These are phyloP conservation scores for Philonicus albiceps DNA, from an alignment of 2,888 invertebrate species.

Conservation along the genomic window DNA sequence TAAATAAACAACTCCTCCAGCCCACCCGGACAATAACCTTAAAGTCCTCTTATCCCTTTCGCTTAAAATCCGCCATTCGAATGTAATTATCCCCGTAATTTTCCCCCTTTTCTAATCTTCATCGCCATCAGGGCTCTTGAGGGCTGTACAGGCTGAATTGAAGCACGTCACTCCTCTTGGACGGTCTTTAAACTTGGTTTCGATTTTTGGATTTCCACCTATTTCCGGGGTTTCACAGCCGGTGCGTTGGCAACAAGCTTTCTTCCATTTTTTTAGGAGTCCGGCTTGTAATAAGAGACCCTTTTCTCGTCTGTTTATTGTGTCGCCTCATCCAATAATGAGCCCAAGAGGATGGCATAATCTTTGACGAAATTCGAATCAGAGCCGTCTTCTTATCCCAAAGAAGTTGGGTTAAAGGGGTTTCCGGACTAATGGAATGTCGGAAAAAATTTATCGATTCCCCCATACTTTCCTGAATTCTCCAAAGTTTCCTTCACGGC, in stretches of 20 bases:
- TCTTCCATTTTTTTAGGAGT: background rate
- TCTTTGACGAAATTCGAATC: constrained; percentile 17
- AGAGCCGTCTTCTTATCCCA: background rate
- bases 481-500: background rate
- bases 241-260: constrained; percentile 7
- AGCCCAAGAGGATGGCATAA: background rate
- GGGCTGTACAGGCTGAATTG: background rate
- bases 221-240: constrained; percentile 11
- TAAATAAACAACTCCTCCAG: background rate
- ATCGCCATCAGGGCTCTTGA: background rate
- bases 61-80: constrained; percentile 3
- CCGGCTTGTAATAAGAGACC: background rate
- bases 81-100: constrained; percentile 17
- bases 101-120: background rate
- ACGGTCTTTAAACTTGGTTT: background rate
- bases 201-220: background rate
- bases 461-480: background rate
- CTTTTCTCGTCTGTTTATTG: background rate
- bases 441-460: constrained; percentile 3
- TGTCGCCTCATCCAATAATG: constrained; percentile 27
- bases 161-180: background rate
- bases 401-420: background rate
- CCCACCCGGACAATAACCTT: background rate
- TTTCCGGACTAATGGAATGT: background rate
- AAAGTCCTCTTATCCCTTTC: background rate